Percentiles rank a stretch among this genome's conserved stretches.
phyloP scores from a whole-genome alignment of 2,888 invertebrate genomes.

The Ornithoptera alexandrae region DNA sequence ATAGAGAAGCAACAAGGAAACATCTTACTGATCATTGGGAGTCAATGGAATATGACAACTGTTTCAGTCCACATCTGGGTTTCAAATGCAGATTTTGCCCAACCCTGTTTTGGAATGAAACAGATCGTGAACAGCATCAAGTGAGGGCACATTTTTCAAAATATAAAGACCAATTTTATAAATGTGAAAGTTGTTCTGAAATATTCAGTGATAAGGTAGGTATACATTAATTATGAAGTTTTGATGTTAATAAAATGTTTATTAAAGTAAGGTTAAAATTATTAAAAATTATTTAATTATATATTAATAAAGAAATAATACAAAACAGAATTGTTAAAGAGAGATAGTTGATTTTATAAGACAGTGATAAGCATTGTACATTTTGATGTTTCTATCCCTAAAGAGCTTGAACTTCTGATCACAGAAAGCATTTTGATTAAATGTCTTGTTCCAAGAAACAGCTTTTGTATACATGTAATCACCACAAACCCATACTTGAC shows the following conservation, averaged over 20 bases:
- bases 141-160: conserved; percentile 57
- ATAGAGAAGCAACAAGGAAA: conserved; percentile 53
- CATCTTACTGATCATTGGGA: conserved; percentile 65
- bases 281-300: neutral
- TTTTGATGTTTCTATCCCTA: too few species aligned
- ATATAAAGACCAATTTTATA: conserved; percentile 62
- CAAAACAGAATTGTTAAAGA: too few species aligned
- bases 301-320: too few species aligned
- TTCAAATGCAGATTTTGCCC: conserved; percentile 75
- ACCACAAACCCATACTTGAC: too few species aligned
- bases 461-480: too few species aligned
- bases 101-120: conserved; percentile 74
- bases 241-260: neutral
- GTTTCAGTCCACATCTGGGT: conserved; percentile 72
- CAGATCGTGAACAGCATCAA: conserved; percentile 70
- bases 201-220: conserved; percentile 72
- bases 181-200: conserved; percentile 61
- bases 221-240: conserved; percentile 1
- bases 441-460: too few species aligned
- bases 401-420: too few species aligned
- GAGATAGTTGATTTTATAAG: too few species aligned
- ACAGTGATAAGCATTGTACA: too few species aligned
- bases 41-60: conserved; percentile 61
- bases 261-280: too few species aligned
- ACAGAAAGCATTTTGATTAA: too few species aligned